Evolutionary conservation across 2,113 vertebrate genomes (phyloP).

Genomic region (Tautogolabrus adspersus): DNA sequence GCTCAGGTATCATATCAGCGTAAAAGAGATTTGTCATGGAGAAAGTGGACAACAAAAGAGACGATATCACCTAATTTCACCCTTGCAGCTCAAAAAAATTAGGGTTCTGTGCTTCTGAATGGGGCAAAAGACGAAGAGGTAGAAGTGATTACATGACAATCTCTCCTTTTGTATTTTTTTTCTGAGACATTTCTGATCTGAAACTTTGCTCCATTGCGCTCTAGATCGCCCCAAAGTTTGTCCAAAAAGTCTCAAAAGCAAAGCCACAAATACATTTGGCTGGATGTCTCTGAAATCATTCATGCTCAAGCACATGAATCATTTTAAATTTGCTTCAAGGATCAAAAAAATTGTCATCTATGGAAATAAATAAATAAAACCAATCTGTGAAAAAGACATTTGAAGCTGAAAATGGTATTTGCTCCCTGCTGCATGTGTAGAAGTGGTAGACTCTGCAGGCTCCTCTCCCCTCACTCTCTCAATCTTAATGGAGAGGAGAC

Average conservation of each 20-base stretch:
- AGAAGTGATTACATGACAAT: neutral
- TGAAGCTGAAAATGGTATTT: constrained; percentile 70
- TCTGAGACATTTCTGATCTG: neutral
- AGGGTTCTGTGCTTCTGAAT: neutral
- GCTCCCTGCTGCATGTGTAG: constrained; percentile 66
- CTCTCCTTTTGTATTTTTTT: neutral
- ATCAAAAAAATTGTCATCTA: constrained; percentile 26
- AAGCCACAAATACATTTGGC: neutral
- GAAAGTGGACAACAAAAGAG: constrained; percentile 23
- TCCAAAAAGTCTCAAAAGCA: neutral
- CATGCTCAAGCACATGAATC: constrained; percentile 44
- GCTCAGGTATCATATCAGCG: constrained; percentile 11
- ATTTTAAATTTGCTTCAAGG: constrained; percentile 59
- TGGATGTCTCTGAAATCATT: neutral
- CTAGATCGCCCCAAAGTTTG: neutral
- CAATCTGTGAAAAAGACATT: constrained; percentile 63
- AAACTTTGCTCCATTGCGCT: neutral
- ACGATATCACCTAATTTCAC: constrained; percentile 21
- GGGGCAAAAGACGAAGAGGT: constrained; percentile 4
- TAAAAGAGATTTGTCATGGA: constrained; percentile 14
- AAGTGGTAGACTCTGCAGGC: constrained; percentile 57
- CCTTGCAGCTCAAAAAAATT: constrained; percentile 2
- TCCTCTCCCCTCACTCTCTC: constrained; percentile 59
- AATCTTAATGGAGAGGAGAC: constrained; percentile 73
- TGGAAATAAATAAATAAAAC: constrained; percentile 20